A percentile compares a stretch with the other conserved stretches of the same genome.
These are phyloP conservation scores for Dyspetes luteomarginatus DNA, from an alignment of 2,888 invertebrate genomes.

Conservation along the genomic window DNA sequence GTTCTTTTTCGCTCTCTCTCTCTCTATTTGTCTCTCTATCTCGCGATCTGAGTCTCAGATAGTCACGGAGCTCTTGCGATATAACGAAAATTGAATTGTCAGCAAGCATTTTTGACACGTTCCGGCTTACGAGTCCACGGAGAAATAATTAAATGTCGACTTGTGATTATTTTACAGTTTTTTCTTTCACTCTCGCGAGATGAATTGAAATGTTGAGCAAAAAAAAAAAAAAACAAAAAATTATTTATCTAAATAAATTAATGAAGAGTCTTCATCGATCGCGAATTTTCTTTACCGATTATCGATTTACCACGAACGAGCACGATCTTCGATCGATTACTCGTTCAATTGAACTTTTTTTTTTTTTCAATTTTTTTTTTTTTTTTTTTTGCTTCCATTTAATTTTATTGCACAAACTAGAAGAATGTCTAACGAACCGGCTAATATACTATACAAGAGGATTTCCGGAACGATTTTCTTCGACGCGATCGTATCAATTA, in stretches of 20 bases:
- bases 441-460: constrained; percentile 44
- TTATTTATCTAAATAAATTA: constrained; percentile 3
- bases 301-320: background rate
- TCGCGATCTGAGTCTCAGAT: constrained; percentile 57
- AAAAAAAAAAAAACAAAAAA: constrained; percentile 15
- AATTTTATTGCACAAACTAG: background rate
- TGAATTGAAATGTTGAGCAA: background rate
- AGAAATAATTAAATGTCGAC: constrained; percentile 4
- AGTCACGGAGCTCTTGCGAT: constrained; percentile 62
- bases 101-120: constrained; percentile 22
- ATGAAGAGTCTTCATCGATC: constrained; percentile 14
- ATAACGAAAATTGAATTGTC: constrained; percentile 68
- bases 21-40: too few relatives aligned
- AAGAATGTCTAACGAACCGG: constrained; percentile 31
- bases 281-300: constrained; percentile 56
- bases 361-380: constrained; percentile 1
- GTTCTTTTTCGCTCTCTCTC: background rate
- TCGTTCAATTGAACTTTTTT: background rate
- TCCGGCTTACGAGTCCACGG: constrained; percentile 28
- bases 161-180: background rate
- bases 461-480: constrained; percentile 54
- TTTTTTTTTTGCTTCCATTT: background rate
- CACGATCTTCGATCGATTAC: background rate
- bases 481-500: constrained; percentile 56
- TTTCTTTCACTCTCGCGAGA: background rate